phyloP scores from a whole-genome alignment of 2,797 vertebrate genomes.

The Sphaeramia orbicularis region DNA sequence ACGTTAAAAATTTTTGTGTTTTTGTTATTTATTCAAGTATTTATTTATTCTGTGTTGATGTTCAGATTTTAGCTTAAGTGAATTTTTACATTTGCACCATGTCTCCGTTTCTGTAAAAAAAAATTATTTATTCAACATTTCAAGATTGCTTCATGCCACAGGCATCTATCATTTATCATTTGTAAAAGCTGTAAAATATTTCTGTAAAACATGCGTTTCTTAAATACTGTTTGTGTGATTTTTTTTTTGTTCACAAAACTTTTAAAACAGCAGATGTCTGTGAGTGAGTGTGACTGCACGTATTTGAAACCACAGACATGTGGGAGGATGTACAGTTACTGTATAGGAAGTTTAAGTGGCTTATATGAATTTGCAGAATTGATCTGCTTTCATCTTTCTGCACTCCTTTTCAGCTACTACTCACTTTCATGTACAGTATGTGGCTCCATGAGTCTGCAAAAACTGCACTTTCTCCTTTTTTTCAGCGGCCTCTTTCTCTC shows the following conservation, averaged over 20 bases:
- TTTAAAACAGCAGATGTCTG: not conserved
- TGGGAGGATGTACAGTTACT: constrained; percentile 53
- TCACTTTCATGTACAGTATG: constrained; percentile 37
- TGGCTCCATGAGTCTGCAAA: constrained; percentile 60
- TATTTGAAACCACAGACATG: constrained; percentile 42
- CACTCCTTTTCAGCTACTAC: constrained; percentile 1
- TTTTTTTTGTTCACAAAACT: constrained; percentile 20
- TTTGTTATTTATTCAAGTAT: constrained; percentile 66
- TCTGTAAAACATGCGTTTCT: constrained; percentile 35
- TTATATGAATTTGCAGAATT: constrained; percentile 68
- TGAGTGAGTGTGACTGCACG: not conserved
- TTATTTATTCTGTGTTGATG: constrained; percentile 56
- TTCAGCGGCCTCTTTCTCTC: constrained; percentile 2
- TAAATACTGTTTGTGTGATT: constrained; percentile 18
- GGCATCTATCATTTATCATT: constrained; percentile 3
- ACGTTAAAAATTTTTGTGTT: constrained; percentile 41
- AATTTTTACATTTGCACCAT: constrained; percentile 8
- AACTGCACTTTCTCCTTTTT: constrained; percentile 4
- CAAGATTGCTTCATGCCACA: constrained; percentile 6
- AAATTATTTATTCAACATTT: constrained; percentile 7
- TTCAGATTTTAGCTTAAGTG: constrained; percentile 16
- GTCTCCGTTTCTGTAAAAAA: constrained; percentile 4
- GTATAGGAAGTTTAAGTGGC: constrained; percentile 76
- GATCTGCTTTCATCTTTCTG: constrained; percentile 45
- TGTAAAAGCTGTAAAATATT: constrained; percentile 47